Evolutionary conservation across 2,113 vertebrate species (phyloP), one percentile per base, ranked within the genome.

Genomic region (Eretmochelys imbricata): DNA sequence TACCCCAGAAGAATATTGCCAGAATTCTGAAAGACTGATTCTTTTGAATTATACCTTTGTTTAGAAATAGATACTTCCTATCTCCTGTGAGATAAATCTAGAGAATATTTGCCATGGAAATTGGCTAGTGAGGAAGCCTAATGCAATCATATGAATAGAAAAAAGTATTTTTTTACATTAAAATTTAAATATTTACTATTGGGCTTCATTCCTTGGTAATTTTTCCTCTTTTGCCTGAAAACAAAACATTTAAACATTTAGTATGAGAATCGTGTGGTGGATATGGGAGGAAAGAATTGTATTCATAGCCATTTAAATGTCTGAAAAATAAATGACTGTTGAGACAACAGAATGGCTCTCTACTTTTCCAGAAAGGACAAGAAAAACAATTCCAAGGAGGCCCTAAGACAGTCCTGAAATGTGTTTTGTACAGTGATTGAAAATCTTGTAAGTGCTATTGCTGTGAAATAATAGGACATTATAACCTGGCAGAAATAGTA

Each of bases 1-100:
- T 89, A 1, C 0, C 82, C 48, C 53, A 42, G 53, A 55, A 90
- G 57, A 92, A 95, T 93, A 75, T 92, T 85, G 54, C 88, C 90
- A 91, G 54, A 24, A 31, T 95, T 42, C 90, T 95, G 54, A 57
- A 84, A 85, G 24, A 80, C 31, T 85, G 88, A 89, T 92, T 14
- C 91, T 65, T 65, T 95, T 91, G 82, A 76, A 86, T 81, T 82
- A 38, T 82, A 78, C 89, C 91, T 97, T 53, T 95, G 69, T 92
- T 49, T 89, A 72, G 51, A 51, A 94, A 62, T 5, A 80, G 13
- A 62, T 62, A 65, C 14, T 35, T 65, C 31, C 31, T 78, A 19
- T 51, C 54, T 80, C 54, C 42, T 90, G 75, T 89, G 9, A 89
- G 94, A 80, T 93, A 0, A 57, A n/a, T 0, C 0, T 51, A n/a